Conservation (phyloP, 1,140 invertebrate species). For the Proales similis region DNA sequence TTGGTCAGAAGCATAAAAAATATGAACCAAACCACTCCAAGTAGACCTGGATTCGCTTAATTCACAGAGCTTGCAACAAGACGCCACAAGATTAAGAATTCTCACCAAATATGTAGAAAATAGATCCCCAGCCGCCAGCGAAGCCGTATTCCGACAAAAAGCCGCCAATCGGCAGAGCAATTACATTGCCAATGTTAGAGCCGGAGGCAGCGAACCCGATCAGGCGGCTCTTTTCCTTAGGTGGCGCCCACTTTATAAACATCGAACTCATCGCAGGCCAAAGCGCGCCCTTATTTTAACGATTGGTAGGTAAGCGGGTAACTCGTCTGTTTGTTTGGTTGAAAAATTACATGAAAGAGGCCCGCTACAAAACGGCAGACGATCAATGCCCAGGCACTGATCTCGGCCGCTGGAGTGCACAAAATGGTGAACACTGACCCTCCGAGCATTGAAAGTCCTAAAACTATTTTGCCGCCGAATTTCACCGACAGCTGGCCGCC, state of each 20-base stretch:
- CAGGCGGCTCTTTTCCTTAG: conserved; percentile 43
- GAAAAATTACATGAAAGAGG: conserved; percentile 1
- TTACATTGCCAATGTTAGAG: conserved; percentile 37
- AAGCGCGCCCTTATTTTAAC: conserved; percentile 39
- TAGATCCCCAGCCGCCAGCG: conserved; percentile 17
- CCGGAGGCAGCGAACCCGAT: conserved; percentile 45
- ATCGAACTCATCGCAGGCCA: conserved; percentile 43
- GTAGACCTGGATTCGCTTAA: conserved; percentile 38
- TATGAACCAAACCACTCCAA: conserved; percentile 47
- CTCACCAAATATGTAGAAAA: conserved; percentile 36
- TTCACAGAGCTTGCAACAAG: neutral
- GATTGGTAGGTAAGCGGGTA: neutral
- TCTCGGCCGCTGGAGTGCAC: neutral
- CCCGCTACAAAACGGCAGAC: conserved; percentile 27
- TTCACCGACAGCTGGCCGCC: conserved; percentile 49
- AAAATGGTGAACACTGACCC: conserved; percentile 23
- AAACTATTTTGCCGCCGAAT: conserved; percentile 50
- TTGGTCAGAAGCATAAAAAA: conserved; percentile 46
- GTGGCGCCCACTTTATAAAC: conserved; percentile 47
- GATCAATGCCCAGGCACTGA: conserved; percentile 6
- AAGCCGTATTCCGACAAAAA: conserved; percentile 1
- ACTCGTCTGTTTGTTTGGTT: neutral
- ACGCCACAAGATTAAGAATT: no score
- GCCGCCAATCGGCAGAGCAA: conserved; percentile 34
- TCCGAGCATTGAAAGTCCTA: conserved; percentile 40